A percentile compares a stretch with the other conserved stretches of the same genome.
phyloP scores from a whole-genome alignment of 2,797 vertebrate species.

The Thripadectes ignobilis region DNA sequence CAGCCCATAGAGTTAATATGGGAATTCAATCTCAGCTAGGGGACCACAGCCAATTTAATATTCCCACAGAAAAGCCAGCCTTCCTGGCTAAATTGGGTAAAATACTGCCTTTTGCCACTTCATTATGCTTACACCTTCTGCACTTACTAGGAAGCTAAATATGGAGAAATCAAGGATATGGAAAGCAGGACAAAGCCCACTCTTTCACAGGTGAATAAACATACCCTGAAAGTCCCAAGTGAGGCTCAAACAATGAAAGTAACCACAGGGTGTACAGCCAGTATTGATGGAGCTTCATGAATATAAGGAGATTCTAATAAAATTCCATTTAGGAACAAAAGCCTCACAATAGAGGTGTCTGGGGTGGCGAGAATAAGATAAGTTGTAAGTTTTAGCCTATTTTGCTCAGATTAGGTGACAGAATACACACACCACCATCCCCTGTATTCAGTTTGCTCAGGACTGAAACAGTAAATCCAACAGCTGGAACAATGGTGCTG shows the following conservation, averaged over 20 bases:
- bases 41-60: background rate
- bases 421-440: background rate
- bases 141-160: background rate
- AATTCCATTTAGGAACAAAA: background rate
- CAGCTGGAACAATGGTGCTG: background rate
- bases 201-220: background rate
- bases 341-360: background rate
- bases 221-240: background rate
- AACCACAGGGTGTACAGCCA: background rate
- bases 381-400: background rate
- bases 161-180: accelerated
- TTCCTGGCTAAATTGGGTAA: background rate
- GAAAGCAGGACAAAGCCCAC: background rate
- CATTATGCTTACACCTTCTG: background rate
- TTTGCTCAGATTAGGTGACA: background rate
- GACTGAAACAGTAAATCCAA: background rate
- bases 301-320: background rate
- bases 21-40: background rate
- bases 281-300: background rate
- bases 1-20: background rate
- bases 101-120: background rate
- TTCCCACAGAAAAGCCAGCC: background rate
- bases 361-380: background rate
- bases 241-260: background rate
- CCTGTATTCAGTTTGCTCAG: background rate